Evolutionary conservation across 2,797 vertebrate genomes (phyloP).

Genomic region (Tauraco hartlaubi): DNA sequence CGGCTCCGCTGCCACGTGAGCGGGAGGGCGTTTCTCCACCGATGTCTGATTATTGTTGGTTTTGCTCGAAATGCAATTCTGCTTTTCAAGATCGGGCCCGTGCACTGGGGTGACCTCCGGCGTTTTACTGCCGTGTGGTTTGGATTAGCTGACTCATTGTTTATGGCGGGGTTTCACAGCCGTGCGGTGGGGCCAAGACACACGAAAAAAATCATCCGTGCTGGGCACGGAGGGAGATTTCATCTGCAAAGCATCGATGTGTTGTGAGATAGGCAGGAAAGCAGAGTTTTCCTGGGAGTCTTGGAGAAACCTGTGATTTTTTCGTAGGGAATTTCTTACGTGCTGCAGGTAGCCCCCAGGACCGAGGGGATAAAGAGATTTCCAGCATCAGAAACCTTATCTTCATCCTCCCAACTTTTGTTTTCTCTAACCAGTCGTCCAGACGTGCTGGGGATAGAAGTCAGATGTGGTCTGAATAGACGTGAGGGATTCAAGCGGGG

Average conservation of each 20-base stretch:
- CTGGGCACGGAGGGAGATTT: background rate
- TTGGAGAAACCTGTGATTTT: background rate
- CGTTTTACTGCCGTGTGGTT: background rate
- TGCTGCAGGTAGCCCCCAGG: background rate
- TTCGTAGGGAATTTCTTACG: background rate
- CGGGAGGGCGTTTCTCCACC: background rate
- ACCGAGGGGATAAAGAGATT: background rate
- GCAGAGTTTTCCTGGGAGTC: background rate
- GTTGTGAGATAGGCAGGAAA: background rate
- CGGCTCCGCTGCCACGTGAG: rapidly evolving
- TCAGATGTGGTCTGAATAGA: background rate
- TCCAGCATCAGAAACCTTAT: background rate
- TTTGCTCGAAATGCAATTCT: background rate
- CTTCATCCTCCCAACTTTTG: background rate
- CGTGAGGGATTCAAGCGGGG: background rate
- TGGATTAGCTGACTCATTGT: slow-evolving; percentile 63
- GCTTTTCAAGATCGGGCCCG: slow-evolving; percentile 51
- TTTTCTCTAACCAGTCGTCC: background rate
- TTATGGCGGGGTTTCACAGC: background rate
- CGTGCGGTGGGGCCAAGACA: background rate
- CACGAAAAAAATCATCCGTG: background rate
- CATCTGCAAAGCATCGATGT: background rate
- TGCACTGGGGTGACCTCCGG: slow-evolving; percentile 30
- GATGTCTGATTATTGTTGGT: rapidly evolving
- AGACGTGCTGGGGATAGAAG: background rate